Base-by-base conservation (phyloP, 2,797 vertebrate species). In the Rhinophrynus dorsalis region DNA sequence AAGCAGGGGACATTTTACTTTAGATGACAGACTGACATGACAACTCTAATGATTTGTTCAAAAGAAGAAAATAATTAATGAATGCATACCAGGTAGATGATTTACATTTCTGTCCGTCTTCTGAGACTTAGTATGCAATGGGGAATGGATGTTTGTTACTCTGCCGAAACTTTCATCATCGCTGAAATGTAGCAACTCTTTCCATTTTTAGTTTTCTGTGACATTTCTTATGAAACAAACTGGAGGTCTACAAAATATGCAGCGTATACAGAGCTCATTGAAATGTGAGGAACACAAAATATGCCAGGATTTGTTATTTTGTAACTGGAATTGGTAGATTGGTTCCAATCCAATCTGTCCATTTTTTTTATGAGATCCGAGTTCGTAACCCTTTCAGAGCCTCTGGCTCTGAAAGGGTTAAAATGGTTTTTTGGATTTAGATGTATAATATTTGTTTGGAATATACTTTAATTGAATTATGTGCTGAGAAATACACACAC, bases 1-100 rank as follows among this genome's bases (percentile, higher is more conserved):
- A 27, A 40, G 17, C 13, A 21, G 1, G 60, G 52, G 60, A 55
- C 26, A 32, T 55, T 30, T 59, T 23, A 50, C 2, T 15, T 24
- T n/a, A 15, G 26, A 37, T 56, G 68, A 37, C 68, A 62, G 38
- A 3, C 11, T 3, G 9, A 33, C 24, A 15, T 62, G 67, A 55
- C 67, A 63, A 52, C 68, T 11, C 38, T 64, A 71, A 64, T 56
- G 68, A 51, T 38, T 37, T 51, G 50, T 27, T 63, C 59, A 47
- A 70, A 70, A 15, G 11, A 21, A 1, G 20, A 5, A 37, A 38
- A 57, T 42, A 32, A 72, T 72, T 64, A 72, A 58, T 50, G 32
- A 65, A 50, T 32, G 52, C 44, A 50, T 55, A 13, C 50, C 52
- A 51, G 60, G 44, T 30, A 63, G 6, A 12, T 10, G 13, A 72